Evolutionary conservation across 2,888 invertebrate genomes (phyloP).

Genomic region (Catocala fraxini): DNA sequence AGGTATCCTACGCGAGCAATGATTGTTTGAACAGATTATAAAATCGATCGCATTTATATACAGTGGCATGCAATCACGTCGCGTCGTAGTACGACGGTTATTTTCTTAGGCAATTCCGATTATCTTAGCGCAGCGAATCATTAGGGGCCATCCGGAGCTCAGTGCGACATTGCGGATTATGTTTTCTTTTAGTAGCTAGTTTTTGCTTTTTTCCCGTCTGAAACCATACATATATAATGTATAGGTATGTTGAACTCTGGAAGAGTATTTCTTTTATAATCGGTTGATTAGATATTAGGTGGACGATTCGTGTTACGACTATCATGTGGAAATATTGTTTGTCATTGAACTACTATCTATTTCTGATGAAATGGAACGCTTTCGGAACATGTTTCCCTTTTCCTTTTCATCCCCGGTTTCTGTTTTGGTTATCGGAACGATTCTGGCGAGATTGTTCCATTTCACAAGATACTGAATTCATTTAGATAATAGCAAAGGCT

Average conservation of each 20-base stretch:
- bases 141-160: constrained; percentile 62
- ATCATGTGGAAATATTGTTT: constrained; percentile 38
- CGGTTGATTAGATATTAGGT: constrained; percentile 26
- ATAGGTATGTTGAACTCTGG: constrained; percentile 26
- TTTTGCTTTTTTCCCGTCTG: constrained; percentile 33
- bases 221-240: constrained; percentile 26
- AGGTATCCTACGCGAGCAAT: constrained; percentile 23
- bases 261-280: constrained; percentile 35
- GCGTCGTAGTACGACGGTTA: constrained; percentile 53
- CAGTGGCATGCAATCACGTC: constrained; percentile 48
- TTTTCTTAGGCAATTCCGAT: constrained; percentile 63
- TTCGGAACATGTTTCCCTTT: constrained; percentile 33
- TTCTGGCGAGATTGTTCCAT: constrained; percentile 25
- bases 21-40: constrained; percentile 37
- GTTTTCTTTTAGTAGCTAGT: constrained; percentile 57
- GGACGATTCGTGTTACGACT: constrained; percentile 24
- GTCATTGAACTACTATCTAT: constrained; percentile 41
- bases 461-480: constrained; percentile 17
- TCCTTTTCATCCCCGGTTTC: constrained; percentile 25
- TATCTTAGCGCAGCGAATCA: constrained; percentile 65
- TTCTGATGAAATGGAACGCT: constrained; percentile 37
- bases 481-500: neutral
- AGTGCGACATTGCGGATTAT: constrained; percentile 56
- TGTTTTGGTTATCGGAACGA: constrained; percentile 29
- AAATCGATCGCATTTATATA: constrained; percentile 40